A percentile compares a stretch with the other conserved stretches of the same genome.
Conservation (phyloP, 2,113 vertebrate species). For the Coturnix japonica region DNA sequence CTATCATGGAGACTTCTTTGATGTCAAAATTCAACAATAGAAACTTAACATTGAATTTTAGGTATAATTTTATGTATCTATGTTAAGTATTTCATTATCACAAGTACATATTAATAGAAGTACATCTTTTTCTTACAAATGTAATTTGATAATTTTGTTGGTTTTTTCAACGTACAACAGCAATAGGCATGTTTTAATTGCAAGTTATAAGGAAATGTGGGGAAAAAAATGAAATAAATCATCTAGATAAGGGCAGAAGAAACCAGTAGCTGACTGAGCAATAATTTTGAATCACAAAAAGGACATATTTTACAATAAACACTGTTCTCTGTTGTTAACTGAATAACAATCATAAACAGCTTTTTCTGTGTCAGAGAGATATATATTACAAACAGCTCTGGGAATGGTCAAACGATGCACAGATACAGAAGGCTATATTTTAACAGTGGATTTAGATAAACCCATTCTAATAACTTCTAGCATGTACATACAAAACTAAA, state of each 20-base stretch:
- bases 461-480: not conserved
- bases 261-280: not conserved
- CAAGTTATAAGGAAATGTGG: not conserved
- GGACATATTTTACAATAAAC: not conserved
- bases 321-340: not conserved
- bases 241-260: not conserved
- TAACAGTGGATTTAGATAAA: not conserved
- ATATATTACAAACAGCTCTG: not conserved
- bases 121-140: not conserved
- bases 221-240: not conserved
- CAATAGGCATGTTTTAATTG: not conserved
- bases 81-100: not conserved
- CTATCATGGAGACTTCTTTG: not conserved
- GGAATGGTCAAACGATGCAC: not conserved
- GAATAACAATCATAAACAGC: not conserved
- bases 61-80: not conserved
- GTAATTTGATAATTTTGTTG: not conserved
- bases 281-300: not conserved
- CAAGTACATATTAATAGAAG: not conserved
- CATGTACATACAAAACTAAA: accelerated
- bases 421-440: not conserved
- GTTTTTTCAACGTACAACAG: not conserved
- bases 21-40: not conserved
- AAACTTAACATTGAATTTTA: not conserved
- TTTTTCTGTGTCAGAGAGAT: not conserved